These are phyloP conservation scores for Stomorhina lunata DNA, from an alignment of 2,888 invertebrate genomes.

Conservation along the genomic window DNA sequence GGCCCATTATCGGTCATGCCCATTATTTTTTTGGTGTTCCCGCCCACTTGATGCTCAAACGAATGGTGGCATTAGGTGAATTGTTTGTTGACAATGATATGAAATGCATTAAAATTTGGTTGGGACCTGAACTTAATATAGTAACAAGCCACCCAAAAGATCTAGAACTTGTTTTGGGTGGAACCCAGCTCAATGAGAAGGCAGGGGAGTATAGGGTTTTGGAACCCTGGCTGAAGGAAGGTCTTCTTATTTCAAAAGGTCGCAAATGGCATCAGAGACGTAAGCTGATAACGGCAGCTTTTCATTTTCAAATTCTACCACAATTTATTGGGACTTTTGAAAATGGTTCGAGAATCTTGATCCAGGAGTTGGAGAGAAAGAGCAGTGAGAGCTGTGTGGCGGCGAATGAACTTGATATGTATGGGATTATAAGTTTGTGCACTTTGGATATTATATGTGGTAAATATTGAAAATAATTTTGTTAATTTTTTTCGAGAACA, in stretches of 20 bases:
- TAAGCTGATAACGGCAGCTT: conserved; percentile 87
- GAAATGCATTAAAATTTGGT: conserved; percentile 67
- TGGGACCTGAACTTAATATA: conserved; percentile 67
- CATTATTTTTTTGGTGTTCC: conserved; percentile 79
- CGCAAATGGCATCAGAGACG: conserved; percentile 84
- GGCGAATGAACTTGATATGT: conserved; percentile 81
- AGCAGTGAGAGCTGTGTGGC: conserved; percentile 80
- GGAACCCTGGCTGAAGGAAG: conserved; percentile 71
- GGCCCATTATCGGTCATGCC: conserved; percentile 81
- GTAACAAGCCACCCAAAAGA: conserved; percentile 61
- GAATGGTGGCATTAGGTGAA: conserved; percentile 63
- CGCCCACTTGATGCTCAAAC: conserved; percentile 74
- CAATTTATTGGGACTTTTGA: conserved; percentile 86
- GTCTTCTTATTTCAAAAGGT: conserved; percentile 69
- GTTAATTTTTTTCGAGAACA: neutral
- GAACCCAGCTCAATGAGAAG: conserved; percentile 63
- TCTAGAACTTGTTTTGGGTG: conserved; percentile 67
- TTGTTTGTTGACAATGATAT: conserved; percentile 63
- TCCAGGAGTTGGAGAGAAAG: conserved; percentile 68
- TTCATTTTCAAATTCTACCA: conserved; percentile 88
- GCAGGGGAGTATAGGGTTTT: conserved; percentile 67
- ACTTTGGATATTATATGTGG: conserved; percentile 77
- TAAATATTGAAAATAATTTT: conserved; percentile 71
- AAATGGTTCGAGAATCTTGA: conserved; percentile 82
- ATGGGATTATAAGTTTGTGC: conserved; percentile 80